phyloP scores from a whole-genome alignment of 2,888 invertebrate genomes.

The Bembecia ichneumoniformis region DNA sequence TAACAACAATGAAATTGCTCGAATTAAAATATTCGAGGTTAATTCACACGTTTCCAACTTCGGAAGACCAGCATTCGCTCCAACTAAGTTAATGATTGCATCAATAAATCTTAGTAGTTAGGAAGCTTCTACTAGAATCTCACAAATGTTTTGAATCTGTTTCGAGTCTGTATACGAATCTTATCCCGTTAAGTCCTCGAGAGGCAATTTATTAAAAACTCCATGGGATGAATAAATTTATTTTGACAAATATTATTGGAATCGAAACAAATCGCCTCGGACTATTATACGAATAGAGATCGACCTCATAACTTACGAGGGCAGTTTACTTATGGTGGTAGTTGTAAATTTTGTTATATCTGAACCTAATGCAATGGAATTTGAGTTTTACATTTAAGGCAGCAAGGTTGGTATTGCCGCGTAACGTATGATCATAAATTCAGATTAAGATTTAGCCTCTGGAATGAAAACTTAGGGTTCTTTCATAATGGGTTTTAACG shows the following conservation, averaged over 20 bases:
- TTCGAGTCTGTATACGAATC: too few relatives aligned
- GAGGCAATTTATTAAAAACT: too few relatives aligned
- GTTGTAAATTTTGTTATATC: conserved; percentile 45
- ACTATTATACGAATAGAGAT: conserved; percentile 49
- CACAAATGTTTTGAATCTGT: too few relatives aligned
- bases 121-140: too few relatives aligned
- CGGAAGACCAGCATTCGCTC: too few relatives aligned
- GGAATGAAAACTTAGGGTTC: conserved; percentile 8
- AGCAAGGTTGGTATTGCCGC: not conserved
- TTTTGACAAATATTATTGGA: conserved; percentile 43
- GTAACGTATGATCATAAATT: conserved; percentile 12
- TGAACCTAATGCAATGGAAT: conserved; percentile 3
- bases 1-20: too few relatives aligned
- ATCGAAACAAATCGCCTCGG: conserved; percentile 24
- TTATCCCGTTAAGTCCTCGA: too few relatives aligned
- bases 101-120: too few relatives aligned
- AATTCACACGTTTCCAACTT: too few relatives aligned
- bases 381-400: conserved; percentile 4
- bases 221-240: conserved; percentile 14
- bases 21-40: too few relatives aligned
- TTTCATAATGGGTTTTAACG: not conserved
- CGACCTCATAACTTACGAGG: conserved; percentile 49
- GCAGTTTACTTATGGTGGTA: conserved; percentile 52
- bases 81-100: too few relatives aligned
- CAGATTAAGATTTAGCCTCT: conserved; percentile 15